Base-by-base conservation (phyloP, 2,888 invertebrate species). In the Calameuta idolon region DNA sequence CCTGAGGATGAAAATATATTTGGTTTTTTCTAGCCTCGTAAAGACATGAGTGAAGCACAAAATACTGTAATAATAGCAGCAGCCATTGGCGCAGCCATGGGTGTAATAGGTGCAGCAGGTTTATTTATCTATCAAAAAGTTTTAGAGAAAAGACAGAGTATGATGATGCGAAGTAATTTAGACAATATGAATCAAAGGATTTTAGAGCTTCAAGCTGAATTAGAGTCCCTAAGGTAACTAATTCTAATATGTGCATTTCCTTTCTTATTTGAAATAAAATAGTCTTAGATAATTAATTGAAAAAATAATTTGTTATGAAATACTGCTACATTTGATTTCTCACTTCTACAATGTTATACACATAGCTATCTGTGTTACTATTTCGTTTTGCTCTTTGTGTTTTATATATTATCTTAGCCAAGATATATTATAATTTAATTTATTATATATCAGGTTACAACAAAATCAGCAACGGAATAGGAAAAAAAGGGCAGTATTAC, bases 21-120 rank as follows among this genome's bases (percentile, higher is more conserved):
- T 23, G 23, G 9, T 55, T 55, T 55, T 55, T 55, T 55, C 2
- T 23, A 55, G 55, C 23, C 5, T 55, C 30, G 34, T 75, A 82
- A 85, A 80, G 85, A 76, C 79, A 90, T 90, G 90, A 89, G 85
- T 81, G 82, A 87, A 31, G n/a, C 87, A 69, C 86, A 86, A 75
- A 86, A 84, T 77, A 80, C 86, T 69, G 86, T 85, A 79, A 81
- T 90, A 80, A 86, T 90, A 69, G 89, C 89, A 74, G 88, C 88
- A 77, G 89, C 89, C 33, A 82, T 91, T 33, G 89, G 90, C 15
- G 89, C 90, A 76, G 87, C 90, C 68, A 86, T 90, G 74, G 90
- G 90, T 31, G 86, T 91, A 55, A 82, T 91, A 73, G 87, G 89
- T 73, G 89, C 87, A 69, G 90, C 89, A 75, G 84, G 88, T 78